Base-by-base conservation (phyloP, 2,113 vertebrate genomes). In the Odocoileus virginianus region DNA sequence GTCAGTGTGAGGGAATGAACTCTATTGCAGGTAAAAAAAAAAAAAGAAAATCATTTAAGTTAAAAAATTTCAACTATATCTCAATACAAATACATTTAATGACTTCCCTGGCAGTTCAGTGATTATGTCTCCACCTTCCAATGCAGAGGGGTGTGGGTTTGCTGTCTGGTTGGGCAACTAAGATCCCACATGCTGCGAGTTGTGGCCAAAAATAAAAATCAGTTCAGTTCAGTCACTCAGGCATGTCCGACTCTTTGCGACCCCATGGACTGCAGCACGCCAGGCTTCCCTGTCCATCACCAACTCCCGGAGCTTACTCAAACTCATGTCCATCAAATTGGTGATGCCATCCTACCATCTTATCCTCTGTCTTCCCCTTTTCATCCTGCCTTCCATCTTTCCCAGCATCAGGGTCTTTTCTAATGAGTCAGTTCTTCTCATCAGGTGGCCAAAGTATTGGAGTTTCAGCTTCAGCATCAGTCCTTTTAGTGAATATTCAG, bases 31-130 rank as follows among this genome's bases (percentile, higher is more conserved):
- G 47, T n/a, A 33, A 30, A 67, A 76, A 21, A 36, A 76, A 21
- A 36, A 30, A 67, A 76, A 21, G 21, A 58, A 57, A 45, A 71
- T n/a, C 28, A 15, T 28, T 93, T 58, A n/a, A n/a, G 5, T 61
- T 16, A 83, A 83, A 74, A 50, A 47, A 9, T 36, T 40, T 74
- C 91, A 85, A 14, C 17, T 85, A 47, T 85, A 85, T 5, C 61
- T 93, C 21, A 47, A 47, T 28, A 85, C 71, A 84, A 92, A 50
- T 50, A 50, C 45, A 81, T 81, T 50, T 79, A 79, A 79, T 7
- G 43, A 28, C 43, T 79, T 79, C 43, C 43, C 27, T 47, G 76
- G 40, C 0, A 2, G 74, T 9, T 8, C 27, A 78, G 43, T 47
- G 27, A 47, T 47, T 79, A 43, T 74, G 71, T 43, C 71, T 43